Base-by-base conservation (phyloP, 2,113 vertebrate species). In the Halichoeres trimaculatus region DNA sequence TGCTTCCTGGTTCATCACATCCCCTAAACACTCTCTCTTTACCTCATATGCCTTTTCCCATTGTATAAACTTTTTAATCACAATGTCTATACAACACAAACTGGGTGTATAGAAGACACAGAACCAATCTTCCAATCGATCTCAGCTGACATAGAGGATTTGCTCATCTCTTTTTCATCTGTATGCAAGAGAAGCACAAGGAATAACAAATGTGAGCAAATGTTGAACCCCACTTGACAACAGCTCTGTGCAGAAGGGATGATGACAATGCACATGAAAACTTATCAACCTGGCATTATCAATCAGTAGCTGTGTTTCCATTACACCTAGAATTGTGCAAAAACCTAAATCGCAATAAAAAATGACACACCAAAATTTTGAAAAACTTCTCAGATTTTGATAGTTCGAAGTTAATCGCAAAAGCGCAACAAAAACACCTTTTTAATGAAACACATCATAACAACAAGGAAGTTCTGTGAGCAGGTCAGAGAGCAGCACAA, bases 241-340 rank as follows among this genome's bases (percentile, higher is more conserved):
- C 20, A 45, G 52, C 20, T 26, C 56, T 38, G 26, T 22, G 51
- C 20, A 53, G 47, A 54, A 52, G 69, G 65, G 22, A 61, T 50
- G 60, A 77, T 54, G 60, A 22, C 43, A 34, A 8, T 81, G 36
- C 36, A 69, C 40, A 79, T 34, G 5, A 58, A 64, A 53, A 70
- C 35, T 43, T 16, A 43, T 43, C 14, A 62, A 57, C 12, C 48
- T 38, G 54, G 16, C 10, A 63, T 56, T 59, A 58, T 38, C 59
- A 58, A 71, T 74, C 41, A 82, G 16, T 43, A 52, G 43, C 13
- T n/a, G n/a, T n/a, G n/a, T n/a, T n/a, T n/a, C n/a, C n/a, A n/a
- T n/a, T n/a, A n/a, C n/a, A n/a, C n/a, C n/a, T n/a, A n/a, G n/a
- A n/a, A n/a, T n/a, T n/a, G n/a, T n/a, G n/a, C n/a, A n/a, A n/a